These are phyloP conservation scores for Clytia hemisphaerica DNA, from an alignment of 30 jellyfish, hydroid and myxozoan genomes.

Conservation along the genomic window DNA sequence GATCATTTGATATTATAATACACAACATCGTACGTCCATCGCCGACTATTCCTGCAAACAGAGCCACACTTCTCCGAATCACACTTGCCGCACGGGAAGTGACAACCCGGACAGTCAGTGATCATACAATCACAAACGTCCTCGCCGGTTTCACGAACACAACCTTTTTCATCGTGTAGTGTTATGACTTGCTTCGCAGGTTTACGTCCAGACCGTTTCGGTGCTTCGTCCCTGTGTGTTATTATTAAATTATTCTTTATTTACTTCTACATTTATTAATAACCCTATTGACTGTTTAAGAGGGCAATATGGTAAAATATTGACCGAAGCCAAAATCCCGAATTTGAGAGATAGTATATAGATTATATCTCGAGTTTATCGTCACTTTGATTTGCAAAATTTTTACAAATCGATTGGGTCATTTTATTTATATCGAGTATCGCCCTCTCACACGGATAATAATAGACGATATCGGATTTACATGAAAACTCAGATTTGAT, in stretches of 20 bases:
- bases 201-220: not conserved
- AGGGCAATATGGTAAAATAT: too few species aligned
- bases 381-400: too few species aligned
- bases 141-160: slow-evolving; percentile 43
- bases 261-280: too few species aligned
- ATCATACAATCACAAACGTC: slow-evolving; percentile 87
- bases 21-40: slow-evolving; percentile 85
- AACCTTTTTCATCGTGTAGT: slow-evolving; percentile 60
- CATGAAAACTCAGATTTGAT: too few species aligned
- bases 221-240: not conserved
- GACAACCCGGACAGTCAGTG: slow-evolving; percentile 89
- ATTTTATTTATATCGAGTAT: too few species aligned
- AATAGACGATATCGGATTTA: too few species aligned
- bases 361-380: too few species aligned
- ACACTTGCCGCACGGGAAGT: slow-evolving; percentile 84
- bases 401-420: too few species aligned
- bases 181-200: slow-evolving; percentile 23
- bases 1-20: not conserved
- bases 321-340: too few species aligned
- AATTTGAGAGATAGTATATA: too few species aligned
- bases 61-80: slow-evolving; percentile 81
- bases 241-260: slow-evolving; percentile 15
- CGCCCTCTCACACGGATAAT: too few species aligned
- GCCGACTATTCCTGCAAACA: slow-evolving; percentile 57
- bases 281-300: too few species aligned